Percentiles rank a stretch among this genome's conserved stretches.
Conservation (phyloP, 2,113 vertebrate species). For the Hystrix cristata region DNA sequence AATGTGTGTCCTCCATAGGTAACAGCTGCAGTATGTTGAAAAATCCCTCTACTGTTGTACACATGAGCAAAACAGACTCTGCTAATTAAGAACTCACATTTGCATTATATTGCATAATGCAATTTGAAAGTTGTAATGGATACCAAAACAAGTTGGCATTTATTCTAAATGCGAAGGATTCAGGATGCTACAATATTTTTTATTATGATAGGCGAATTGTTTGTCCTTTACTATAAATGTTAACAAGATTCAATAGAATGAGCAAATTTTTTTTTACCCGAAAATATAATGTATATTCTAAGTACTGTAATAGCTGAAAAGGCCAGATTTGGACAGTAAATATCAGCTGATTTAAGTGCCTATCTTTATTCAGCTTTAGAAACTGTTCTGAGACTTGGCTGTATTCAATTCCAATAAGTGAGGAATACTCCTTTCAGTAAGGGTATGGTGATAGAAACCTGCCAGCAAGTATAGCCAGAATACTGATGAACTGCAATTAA, state of each 20-base stretch:
- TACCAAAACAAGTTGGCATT: slow-evolving; percentile 78
- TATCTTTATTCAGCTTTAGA: slow-evolving; percentile 82
- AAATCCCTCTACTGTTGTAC: slow-evolving; percentile 58
- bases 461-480: slow-evolving; percentile 78
- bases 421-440: slow-evolving; percentile 76
- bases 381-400: slow-evolving; percentile 80
- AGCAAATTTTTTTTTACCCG: slow-evolving; percentile 61
- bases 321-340: slow-evolving; percentile 80
- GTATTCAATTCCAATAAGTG: slow-evolving; percentile 82
- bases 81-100: slow-evolving; percentile 82
- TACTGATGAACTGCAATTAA: slow-evolving; percentile 79
- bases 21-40: slow-evolving; percentile 82
- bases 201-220: slow-evolving; percentile 77
- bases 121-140: slow-evolving; percentile 81
- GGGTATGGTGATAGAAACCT: slow-evolving; percentile 70
- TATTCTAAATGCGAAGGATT: slow-evolving; percentile 74
- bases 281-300: slow-evolving; percentile 67
- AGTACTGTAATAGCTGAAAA: slow-evolving; percentile 69
- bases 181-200: slow-evolving; percentile 78
- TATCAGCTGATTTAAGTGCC: slow-evolving; percentile 80
- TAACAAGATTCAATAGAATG: slow-evolving; percentile 79
- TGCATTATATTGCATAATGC: slow-evolving; percentile 72
- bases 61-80: slow-evolving; percentile 75
- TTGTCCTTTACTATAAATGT: slow-evolving; percentile 79
- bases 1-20: slow-evolving; percentile 81